Evolutionary conservation across 2,797 vertebrate species (phyloP).

Genomic region (Bucorvus abyssinicus): DNA sequence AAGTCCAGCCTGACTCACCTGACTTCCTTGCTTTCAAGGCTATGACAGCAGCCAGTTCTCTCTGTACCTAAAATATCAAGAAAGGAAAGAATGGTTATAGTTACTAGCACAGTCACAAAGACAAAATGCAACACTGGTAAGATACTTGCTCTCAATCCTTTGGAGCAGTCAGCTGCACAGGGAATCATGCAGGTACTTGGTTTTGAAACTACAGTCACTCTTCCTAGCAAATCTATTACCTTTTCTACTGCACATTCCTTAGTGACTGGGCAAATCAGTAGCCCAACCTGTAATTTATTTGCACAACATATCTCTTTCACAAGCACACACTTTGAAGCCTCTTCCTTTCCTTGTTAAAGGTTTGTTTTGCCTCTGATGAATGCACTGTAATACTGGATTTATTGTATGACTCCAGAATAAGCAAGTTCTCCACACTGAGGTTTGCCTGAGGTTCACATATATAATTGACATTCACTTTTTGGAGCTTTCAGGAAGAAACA

Average conservation of each 20-base stretch:
- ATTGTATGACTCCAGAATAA: neutral
- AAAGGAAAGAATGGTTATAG: constrained; percentile 19
- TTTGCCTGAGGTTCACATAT: neutral
- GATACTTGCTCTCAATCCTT: neutral
- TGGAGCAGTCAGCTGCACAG: neutral
- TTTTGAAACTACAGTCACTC: neutral
- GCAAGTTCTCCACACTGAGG: neutral
- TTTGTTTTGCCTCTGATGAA: neutral
- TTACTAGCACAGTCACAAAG: neutral
- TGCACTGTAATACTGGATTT: neutral
- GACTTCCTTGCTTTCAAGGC: constrained; percentile 94
- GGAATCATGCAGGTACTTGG: neutral
- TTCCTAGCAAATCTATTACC: neutral
- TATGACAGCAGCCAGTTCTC: constrained; percentile 91
- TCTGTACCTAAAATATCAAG: constrained; percentile 85
- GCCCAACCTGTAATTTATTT: neutral
- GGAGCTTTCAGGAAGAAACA: neutral
- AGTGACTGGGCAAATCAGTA: neutral
- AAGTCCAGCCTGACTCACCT: constrained; percentile 74
- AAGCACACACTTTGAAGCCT: neutral
- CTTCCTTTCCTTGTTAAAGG: constrained; percentile 11
- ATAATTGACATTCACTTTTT: neutral
- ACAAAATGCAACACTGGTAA: neutral
- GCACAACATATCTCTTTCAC: neutral
- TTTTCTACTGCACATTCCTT: neutral